Evolutionary conservation across 2,888 invertebrate species (phyloP).

Genomic region (Dolichomitus sp.): DNA sequence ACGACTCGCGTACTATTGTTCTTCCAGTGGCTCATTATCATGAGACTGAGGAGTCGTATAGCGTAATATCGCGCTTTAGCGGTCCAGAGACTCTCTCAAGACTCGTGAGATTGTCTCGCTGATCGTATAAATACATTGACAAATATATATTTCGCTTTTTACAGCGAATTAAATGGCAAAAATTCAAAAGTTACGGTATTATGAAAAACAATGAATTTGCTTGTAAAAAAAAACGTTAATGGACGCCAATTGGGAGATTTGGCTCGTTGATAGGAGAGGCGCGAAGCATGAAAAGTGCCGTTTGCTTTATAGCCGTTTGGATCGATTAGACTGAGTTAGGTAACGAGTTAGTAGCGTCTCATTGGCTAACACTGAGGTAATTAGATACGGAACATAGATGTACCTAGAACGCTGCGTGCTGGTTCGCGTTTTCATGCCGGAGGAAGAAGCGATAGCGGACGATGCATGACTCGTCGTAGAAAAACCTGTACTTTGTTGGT

Average conservation of each 20-base stretch:
- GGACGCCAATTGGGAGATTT: not conserved
- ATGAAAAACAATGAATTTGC: constrained; percentile 6
- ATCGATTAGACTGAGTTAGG: constrained; percentile 44
- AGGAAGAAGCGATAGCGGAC: constrained; percentile 68
- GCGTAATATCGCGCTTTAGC: not conserved
- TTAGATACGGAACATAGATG: constrained; percentile 1
- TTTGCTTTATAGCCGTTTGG: constrained; percentile 2
- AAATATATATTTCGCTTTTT: not conserved
- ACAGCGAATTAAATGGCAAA: not conserved
- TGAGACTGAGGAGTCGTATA: constrained; percentile 2
- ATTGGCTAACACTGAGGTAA: constrained; percentile 13
- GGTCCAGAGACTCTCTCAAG: not conserved
- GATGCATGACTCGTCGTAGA: constrained; percentile 69
- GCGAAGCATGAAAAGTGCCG: constrained; percentile 55
- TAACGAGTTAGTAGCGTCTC: constrained; percentile 47
- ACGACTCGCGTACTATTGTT: not conserved
- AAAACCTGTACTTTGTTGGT: constrained; percentile 70
- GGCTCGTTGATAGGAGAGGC: constrained; percentile 22
- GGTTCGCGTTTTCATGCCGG: constrained; percentile 69
- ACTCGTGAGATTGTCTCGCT: not conserved
- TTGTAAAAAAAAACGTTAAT: constrained; percentile 16
- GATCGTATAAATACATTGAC: not conserved
- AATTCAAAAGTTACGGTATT: not conserved
- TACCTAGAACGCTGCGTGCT: constrained; percentile 56
- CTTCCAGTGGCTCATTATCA: not conserved